phyloP scores from a whole-genome alignment of 1,140 invertebrate genomes.

The Procambarus clarkii region DNA sequence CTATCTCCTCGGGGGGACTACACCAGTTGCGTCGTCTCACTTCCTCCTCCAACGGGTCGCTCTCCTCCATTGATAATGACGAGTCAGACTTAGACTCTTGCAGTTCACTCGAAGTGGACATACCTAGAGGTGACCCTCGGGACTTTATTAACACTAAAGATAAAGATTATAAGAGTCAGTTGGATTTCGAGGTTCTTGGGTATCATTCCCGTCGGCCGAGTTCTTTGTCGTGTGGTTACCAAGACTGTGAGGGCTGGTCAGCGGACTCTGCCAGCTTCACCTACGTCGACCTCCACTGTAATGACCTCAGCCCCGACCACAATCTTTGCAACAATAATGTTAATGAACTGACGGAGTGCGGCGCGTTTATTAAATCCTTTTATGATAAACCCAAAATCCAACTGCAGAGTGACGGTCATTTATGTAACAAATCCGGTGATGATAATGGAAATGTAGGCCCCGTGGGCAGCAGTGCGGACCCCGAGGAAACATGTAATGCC shows the following conservation, averaged over 20 bases:
- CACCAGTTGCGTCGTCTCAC: constrained; percentile 27
- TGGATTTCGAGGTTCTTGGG: constrained; percentile 48
- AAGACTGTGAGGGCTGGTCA: background rate
- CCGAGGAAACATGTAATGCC: constrained; percentile 14
- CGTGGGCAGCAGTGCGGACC: background rate
- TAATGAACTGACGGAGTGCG: constrained; percentile 78
- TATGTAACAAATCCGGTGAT: constrained; percentile 28
- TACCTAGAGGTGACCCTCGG: constrained; percentile 4
- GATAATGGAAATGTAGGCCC: constrained; percentile 55
- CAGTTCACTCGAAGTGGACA: constrained; percentile 59
- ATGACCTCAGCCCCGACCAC: constrained; percentile 53
- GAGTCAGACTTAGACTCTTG: constrained; percentile 58
- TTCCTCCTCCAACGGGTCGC: constrained; percentile 52
- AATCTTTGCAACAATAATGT: constrained; percentile 76
- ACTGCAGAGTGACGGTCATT: background rate
- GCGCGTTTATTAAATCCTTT: constrained; percentile 77
- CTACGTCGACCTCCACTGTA: background rate
- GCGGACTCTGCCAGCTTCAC: background rate
- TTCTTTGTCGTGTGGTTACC: background rate
- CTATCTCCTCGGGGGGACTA: constrained; percentile 33
- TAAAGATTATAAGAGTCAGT: constrained; percentile 2
- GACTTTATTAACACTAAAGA: constrained; percentile 28
- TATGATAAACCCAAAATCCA: background rate
- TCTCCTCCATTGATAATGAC: constrained; percentile 54
- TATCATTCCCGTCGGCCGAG: constrained; percentile 21